Evolutionary conservation across 2,888 invertebrate genomes (phyloP).

Genomic region (Chrysolina oricalcia): DNA sequence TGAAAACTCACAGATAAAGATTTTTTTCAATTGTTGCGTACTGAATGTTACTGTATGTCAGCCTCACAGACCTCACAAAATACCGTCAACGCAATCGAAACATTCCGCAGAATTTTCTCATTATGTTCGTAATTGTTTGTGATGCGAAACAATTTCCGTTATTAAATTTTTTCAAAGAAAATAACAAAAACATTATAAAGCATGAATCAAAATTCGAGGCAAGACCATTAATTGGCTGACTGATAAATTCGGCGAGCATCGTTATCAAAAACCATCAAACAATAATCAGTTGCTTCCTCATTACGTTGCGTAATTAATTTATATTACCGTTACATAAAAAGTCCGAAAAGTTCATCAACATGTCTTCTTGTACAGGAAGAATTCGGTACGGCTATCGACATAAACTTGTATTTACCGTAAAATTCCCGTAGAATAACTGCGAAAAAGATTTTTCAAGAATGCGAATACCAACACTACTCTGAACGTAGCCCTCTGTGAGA

Average conservation of each 20-base stretch:
- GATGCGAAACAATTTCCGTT: neutral
- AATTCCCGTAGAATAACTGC: neutral
- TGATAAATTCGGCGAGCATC: slow-evolving; percentile 26
- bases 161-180: slow-evolving; percentile 1
- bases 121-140: neutral
- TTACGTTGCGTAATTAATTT: slow-evolving; percentile 30
- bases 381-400: neutral
- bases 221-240: neutral
- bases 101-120: neutral
- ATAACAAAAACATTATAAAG: neutral
- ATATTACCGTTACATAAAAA: slow-evolving; percentile 30
- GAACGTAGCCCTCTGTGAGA: too few species aligned
- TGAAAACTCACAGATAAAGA: too few species aligned
- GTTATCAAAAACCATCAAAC: slow-evolving; percentile 21
- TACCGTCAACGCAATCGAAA: neutral
- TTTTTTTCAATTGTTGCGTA: too few species aligned
- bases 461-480: too few species aligned
- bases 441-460: neutral
- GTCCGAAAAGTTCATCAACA: slow-evolving; percentile 24
- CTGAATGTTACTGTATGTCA: too few species aligned
- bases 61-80: too few species aligned
- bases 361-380: neutral
- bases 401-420: neutral
- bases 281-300: slow-evolving; percentile 26
- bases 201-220: neutral